Conservation (phyloP, 2,113 vertebrate species). For the human (Homo sapiens) region DNA sequence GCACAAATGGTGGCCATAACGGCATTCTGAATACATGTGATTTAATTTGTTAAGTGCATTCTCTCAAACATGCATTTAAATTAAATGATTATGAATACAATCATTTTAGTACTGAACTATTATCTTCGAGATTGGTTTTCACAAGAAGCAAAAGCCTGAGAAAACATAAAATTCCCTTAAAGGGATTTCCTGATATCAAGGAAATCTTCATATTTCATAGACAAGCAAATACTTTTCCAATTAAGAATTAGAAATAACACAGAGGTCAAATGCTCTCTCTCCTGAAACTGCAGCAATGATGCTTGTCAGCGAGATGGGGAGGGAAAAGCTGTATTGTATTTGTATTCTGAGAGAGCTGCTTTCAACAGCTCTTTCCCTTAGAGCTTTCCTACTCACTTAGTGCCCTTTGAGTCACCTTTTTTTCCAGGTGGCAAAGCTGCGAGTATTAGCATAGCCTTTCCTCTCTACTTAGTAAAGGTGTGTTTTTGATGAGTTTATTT, state of each 20-base stretch:
- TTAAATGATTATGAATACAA: slow-evolving; percentile 12
- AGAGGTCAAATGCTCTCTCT: neutral
- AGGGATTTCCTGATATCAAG: slow-evolving; percentile 23
- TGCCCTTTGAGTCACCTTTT: slow-evolving; percentile 50
- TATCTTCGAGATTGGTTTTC: slow-evolving; percentile 9
- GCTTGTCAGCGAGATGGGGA: neutral
- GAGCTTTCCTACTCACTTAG: slow-evolving; percentile 38
- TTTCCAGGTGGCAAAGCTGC: slow-evolving; percentile 18
- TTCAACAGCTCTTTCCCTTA: slow-evolving; percentile 35
- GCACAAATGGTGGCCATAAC: neutral
- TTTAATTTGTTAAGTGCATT: slow-evolving; percentile 40
- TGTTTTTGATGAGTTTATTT: slow-evolving; percentile 50
- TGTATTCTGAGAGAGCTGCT: slow-evolving; percentile 9
- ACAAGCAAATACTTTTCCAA: slow-evolving; percentile 34
- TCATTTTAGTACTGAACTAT: slow-evolving; percentile 24
- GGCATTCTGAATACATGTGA: neutral
- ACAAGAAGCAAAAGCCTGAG: neutral
- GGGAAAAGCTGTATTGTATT: neutral
- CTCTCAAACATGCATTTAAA: slow-evolving; percentile 48
- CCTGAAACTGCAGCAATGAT: neutral
- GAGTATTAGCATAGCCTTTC: slow-evolving; percentile 39
- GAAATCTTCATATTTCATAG: slow-evolving; percentile 21
- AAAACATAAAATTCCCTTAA: slow-evolving; percentile 29
- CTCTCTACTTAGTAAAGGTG: slow-evolving; percentile 47
- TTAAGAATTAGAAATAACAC: slow-evolving; percentile 19